Evolutionary conservation across 2,113 vertebrate species (phyloP), one percentile per base, ranked within the genome.

Genomic region (Pristiophorus japonicus): DNA sequence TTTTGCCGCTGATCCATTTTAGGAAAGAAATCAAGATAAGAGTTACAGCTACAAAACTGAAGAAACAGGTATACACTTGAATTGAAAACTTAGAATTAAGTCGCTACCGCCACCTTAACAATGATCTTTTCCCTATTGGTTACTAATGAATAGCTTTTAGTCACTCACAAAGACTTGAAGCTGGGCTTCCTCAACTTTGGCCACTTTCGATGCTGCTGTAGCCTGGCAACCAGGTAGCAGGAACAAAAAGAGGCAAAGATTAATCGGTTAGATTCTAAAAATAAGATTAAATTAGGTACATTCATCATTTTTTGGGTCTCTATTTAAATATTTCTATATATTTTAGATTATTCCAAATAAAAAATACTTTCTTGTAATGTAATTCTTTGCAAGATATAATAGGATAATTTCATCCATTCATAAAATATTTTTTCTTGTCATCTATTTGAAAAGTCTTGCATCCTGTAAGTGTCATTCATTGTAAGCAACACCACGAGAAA

Each of bases 191-290:
- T 98, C 96, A 96, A 96, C 97, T 98, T 98, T 97, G 97, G 97
- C 97, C 97, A 97, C 97, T 97, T 98, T 97, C 96, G 96, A 96
- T 98, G 98, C 96, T 97, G 97, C 97, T 97, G 97, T 96, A 96
- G 97, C 97, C 98, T 98, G 98, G 97, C 97, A 97, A 97, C 97
- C 98, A 97, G 97, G 97, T 97, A 96, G 96, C 97, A 98, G 96
- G 97, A 96, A 97, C 96, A 97, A 95, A 96, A 85, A 94, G 84
- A 96, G 96, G 96, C 97, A 96, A 97, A 96, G 96, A 96, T 94
- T 66, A 94, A 51, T 45, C 45, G 73, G 66, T 94, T 47, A 94
- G 42, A 94, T 34, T 47, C 38, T 70, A 94, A 73, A 51, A 34
- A 30, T 70, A 70, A 94, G 65, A 34, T 47, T 66, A 73, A 70